These are phyloP conservation scores for Amblyjoppa fuscipennis DNA, from an alignment of 2,888 invertebrate species.

Conservation along the genomic window DNA sequence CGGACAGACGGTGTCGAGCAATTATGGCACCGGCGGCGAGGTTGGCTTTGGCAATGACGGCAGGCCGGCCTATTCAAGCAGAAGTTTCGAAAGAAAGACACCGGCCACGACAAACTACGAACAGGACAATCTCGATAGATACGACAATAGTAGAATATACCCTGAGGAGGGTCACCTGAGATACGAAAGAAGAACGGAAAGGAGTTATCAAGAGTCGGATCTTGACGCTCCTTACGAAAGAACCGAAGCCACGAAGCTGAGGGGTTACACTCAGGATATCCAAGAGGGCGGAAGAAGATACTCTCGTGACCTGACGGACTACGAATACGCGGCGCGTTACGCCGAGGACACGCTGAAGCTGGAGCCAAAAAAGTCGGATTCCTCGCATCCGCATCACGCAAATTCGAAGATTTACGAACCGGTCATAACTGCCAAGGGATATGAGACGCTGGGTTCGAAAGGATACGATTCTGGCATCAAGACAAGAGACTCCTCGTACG, in stretches of 20 bases:
- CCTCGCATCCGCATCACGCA: slow-evolving; percentile 72
- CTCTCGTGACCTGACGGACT: slow-evolving; percentile 81
- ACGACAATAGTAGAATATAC: slow-evolving; percentile 80
- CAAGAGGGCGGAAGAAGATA: slow-evolving; percentile 79
- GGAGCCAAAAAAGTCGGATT: slow-evolving; percentile 80
- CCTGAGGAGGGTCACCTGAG: slow-evolving; percentile 79
- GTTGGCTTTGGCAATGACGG: slow-evolving; percentile 59
- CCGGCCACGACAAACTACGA: slow-evolving; percentile 71
- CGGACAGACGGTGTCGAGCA: slow-evolving; percentile 67
- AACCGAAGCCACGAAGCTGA: slow-evolving; percentile 77
- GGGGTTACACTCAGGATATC: slow-evolving; percentile 74
- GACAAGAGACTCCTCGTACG: slow-evolving; percentile 82
- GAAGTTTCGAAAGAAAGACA: slow-evolving; percentile 78
- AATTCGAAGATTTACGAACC: slow-evolving; percentile 79
- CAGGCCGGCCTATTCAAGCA: slow-evolving; percentile 56
- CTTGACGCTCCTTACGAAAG: slow-evolving; percentile 82
- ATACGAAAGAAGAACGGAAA: slow-evolving; percentile 78
- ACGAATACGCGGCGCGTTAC: slow-evolving; percentile 81
- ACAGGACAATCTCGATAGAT: slow-evolving; percentile 80
- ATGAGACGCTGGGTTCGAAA: slow-evolving; percentile 74
- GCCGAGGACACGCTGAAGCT: slow-evolving; percentile 82
- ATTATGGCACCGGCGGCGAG: slow-evolving; percentile 59
- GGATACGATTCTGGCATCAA: slow-evolving; percentile 83
- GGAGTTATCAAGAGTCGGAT: slow-evolving; percentile 83
- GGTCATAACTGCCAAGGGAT: slow-evolving; percentile 78